phyloP scores from a whole-genome alignment of 2,888 invertebrate species.

The Adelphocoris suturalis region DNA sequence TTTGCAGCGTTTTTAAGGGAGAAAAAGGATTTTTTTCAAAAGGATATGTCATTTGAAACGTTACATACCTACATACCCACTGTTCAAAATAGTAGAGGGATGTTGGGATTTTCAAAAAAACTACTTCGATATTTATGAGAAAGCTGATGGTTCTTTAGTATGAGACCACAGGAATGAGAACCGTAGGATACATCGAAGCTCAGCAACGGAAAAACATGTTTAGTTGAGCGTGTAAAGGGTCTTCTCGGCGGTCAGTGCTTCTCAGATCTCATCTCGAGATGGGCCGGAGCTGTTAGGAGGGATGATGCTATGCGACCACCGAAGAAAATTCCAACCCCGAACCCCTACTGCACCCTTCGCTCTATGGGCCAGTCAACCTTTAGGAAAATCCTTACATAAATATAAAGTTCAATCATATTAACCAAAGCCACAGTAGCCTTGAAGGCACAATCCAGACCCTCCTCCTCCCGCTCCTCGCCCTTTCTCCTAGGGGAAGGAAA shows the following conservation, averaged over 20 bases:
- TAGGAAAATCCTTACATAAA: slow-evolving; percentile 49
- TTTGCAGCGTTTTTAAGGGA: too few species aligned
- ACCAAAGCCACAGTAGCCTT: slow-evolving; percentile 29
- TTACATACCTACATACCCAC: too few species aligned
- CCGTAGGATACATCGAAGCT: background rate
- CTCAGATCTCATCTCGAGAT: slow-evolving; percentile 57
- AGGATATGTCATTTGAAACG: too few species aligned
- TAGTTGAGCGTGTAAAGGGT: slow-evolving; percentile 27
- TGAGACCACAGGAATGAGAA: too few species aligned
- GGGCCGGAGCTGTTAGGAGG: slow-evolving; percentile 3
- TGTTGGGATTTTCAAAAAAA: too few species aligned
- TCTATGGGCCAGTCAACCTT: slow-evolving; percentile 22
- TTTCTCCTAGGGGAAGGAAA: background rate
- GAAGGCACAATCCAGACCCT: slow-evolving; percentile 30
- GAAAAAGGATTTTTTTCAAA: too few species aligned
- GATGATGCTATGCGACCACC: slow-evolving; percentile 6
- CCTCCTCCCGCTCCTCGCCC: background rate
- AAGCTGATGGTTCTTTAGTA: too few species aligned
- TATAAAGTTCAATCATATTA: slow-evolving; percentile 68
- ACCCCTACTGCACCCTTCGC: background rate
- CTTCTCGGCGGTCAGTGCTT: slow-evolving; percentile 38
- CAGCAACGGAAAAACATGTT: slow-evolving; percentile 21
- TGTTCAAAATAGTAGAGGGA: too few species aligned
- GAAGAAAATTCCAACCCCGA: slow-evolving; percentile 1
- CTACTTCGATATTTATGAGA: too few species aligned